phyloP scores from a whole-genome alignment of 2,888 invertebrate genomes.

The Hoplodrina ambigua region DNA sequence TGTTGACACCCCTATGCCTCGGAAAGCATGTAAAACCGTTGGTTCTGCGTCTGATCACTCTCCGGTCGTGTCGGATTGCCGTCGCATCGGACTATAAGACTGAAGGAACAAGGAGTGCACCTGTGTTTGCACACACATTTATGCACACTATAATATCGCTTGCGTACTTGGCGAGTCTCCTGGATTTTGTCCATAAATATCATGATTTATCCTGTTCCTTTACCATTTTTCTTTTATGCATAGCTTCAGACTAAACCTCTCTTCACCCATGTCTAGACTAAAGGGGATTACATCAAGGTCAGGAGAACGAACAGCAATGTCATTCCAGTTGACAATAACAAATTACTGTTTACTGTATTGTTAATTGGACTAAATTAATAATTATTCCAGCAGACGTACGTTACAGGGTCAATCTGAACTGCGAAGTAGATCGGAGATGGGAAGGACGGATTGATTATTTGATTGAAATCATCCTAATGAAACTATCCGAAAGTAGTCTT shows the following conservation, averaged over 20 bases:
- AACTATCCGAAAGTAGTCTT: not conserved
- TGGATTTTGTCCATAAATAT: too few species aligned
- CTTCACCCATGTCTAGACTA: not conserved
- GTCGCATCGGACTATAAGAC: too few species aligned
- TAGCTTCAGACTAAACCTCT: not conserved
- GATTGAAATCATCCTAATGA: too few species aligned
- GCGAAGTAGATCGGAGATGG: not conserved
- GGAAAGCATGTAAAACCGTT: too few species aligned
- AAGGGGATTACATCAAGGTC: not conserved
- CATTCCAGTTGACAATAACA: not conserved
- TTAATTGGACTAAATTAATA: slow-evolving; percentile 26
- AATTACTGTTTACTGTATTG: slow-evolving; percentile 2
- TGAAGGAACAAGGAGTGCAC: too few species aligned
- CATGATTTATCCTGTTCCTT: too few species aligned
- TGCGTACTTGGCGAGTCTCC: too few species aligned
- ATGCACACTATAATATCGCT: too few species aligned
- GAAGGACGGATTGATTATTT: slow-evolving; percentile 1
- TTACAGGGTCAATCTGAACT: slow-evolving; percentile 12
- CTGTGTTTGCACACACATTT: too few species aligned
- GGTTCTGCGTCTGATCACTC: too few species aligned
- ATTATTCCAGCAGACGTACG: slow-evolving; percentile 11
- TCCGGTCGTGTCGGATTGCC: too few species aligned
- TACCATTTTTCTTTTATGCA: not conserved
- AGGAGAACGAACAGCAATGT: not conserved
- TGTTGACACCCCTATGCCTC: too few species aligned